Percentiles rank a stretch among this genome's conserved stretches.
Evolutionary conservation across 2,113 vertebrate species (phyloP).

Genomic region (Chroicocephalus ridibundus): DNA sequence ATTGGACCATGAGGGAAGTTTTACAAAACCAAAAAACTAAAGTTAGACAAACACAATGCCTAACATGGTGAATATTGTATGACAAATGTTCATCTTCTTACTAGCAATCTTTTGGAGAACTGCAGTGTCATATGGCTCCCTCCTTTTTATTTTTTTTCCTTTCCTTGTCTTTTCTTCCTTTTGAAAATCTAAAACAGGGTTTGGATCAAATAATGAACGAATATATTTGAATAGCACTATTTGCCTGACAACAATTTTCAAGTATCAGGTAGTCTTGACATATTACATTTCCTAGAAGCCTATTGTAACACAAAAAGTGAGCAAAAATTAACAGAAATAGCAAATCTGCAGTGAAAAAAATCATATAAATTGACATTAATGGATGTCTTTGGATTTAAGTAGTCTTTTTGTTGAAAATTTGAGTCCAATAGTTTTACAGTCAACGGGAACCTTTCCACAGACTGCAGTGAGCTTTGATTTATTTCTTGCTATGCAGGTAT

Average conservation of each 20-base stretch:
- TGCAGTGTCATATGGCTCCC: not conserved
- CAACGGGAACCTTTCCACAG: not conserved
- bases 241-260: not conserved
- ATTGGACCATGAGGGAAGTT: not conserved
- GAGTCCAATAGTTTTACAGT: not conserved
- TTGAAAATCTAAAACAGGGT: not conserved
- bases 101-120: not conserved
- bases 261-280: not conserved
- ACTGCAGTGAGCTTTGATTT: not conserved
- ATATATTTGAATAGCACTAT: not conserved
- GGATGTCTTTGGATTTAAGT: not conserved
- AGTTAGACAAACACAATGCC: not conserved
- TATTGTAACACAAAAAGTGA: not conserved
- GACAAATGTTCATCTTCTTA: not conserved
- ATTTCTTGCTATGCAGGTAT: not conserved
- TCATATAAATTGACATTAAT: not conserved
- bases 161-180: not conserved
- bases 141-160: not conserved
- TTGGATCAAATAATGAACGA: not conserved
- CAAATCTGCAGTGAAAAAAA: not conserved
- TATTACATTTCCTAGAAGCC: not conserved
- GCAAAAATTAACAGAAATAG: not conserved
- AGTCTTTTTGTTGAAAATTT: not conserved
- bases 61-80: not conserved
- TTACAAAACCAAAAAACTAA: not conserved